Evolutionary conservation across 2,888 invertebrate species (phyloP).

Genomic region (Arrhopalites spinosus): DNA sequence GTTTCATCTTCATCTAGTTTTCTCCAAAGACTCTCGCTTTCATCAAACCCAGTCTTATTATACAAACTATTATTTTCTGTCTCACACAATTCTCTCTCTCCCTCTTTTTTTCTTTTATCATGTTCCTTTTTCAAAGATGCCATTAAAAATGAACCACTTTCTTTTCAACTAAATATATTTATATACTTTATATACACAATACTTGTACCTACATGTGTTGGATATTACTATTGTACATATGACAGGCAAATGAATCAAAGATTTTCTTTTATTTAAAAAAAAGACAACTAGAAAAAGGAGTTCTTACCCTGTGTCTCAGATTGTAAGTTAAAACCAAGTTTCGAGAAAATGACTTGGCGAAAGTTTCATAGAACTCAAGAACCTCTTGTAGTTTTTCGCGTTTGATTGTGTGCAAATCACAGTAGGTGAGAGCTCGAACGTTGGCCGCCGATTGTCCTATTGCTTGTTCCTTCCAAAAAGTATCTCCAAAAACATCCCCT

Average conservation of each 20-base stretch:
- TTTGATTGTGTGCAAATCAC: slow-evolving; percentile 99
- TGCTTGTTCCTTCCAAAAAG: slow-evolving; percentile 97
- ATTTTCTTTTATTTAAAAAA: no score
- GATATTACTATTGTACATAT: no score
- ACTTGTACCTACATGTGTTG: no score
- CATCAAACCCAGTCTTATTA: no score
- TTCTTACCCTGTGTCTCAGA: slow-evolving; percentile 91
- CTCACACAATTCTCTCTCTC: neutral
- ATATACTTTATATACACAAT: no score
- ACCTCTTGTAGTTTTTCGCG: slow-evolving; percentile 92
- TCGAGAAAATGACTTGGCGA: slow-evolving; percentile 97
- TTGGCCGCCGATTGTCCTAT: slow-evolving; percentile 99
- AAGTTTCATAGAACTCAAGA: slow-evolving; percentile 98
- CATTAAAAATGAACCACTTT: no score
- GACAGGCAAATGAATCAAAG: no score
- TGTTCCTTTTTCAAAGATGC: no score
- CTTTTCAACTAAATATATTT: no score
- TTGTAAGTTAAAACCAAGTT: slow-evolving; percentile 98
- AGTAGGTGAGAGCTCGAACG: slow-evolving; percentile 98
- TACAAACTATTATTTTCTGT: neutral
- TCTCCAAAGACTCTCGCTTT: no score
- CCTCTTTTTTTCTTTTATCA: neutral
- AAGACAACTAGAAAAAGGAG: no score
- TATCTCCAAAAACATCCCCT: slow-evolving; percentile 99
- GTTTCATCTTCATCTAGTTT: no score